These are phyloP conservation scores for Punctoribates punctum DNA, from an alignment of 2,888 invertebrate species.

Conservation along the genomic window DNA sequence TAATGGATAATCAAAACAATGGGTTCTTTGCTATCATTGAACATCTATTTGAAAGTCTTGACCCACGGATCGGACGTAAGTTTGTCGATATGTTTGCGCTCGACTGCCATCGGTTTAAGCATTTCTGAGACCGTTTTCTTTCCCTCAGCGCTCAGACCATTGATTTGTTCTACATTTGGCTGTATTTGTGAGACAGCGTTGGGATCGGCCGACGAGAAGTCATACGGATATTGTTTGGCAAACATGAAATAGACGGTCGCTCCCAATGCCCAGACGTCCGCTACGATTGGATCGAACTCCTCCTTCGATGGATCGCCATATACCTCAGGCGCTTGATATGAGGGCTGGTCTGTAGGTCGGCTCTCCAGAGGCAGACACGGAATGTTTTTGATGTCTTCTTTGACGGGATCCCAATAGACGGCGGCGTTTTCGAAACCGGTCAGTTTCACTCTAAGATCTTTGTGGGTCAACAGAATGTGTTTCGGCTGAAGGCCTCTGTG, in stretches of 20 bases:
- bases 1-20: too few species aligned
- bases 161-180: neutral
- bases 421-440: conserved; percentile 21
- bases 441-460: conserved; percentile 34
- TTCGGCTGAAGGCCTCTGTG: conserved; percentile 29
- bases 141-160: neutral
- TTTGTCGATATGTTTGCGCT: conserved; percentile 38
- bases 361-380: conserved; percentile 34
- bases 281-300: conserved; percentile 38
- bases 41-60: conserved; percentile 2
- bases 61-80: conserved; percentile 9
- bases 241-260: conserved; percentile 31
- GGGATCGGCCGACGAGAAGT: neutral
- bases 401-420: conserved; percentile 35
- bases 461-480: conserved; percentile 29
- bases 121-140: conserved; percentile 17
- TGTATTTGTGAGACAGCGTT: conserved; percentile 9
- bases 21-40: too few species aligned
- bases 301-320: conserved; percentile 32
- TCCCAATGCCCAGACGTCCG: conserved; percentile 40
- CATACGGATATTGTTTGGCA: conserved; percentile 31
- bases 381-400: conserved; percentile 36
- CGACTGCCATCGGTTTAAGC: conserved; percentile 7
- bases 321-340: conserved; percentile 40
- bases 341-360: conserved; percentile 19